Conservation (phyloP, 2,113 vertebrate species). For the Peromyscus leucopus region DNA sequence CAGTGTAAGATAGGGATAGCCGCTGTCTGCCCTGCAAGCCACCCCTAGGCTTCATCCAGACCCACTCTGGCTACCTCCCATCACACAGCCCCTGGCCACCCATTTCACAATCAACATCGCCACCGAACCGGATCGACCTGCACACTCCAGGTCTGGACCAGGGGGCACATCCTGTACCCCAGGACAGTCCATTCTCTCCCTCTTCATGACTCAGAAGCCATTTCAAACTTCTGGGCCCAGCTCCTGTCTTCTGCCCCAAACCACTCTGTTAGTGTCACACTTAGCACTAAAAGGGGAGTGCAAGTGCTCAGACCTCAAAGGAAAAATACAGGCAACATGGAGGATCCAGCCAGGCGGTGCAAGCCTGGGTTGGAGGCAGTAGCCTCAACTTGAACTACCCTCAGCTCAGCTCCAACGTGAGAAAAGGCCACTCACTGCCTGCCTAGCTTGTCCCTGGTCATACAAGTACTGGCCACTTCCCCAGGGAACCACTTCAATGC, state of each 20-base stretch:
- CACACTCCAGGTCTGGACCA: not conserved
- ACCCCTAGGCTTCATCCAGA: not conserved
- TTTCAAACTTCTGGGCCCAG: not conserved
- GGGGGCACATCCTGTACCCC: not conserved
- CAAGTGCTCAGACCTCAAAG: not conserved
- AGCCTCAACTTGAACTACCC: not conserved
- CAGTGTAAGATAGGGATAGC: not conserved
- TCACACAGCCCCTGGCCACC: not conserved
- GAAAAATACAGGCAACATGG: not conserved
- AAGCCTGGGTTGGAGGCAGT: too few relatives aligned
- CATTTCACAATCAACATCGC: not conserved
- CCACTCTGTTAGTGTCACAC: not conserved
- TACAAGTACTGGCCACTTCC: not conserved
- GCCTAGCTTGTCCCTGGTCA: not conserved
- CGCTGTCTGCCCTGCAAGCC: not conserved
- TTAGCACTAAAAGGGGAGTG: not conserved
- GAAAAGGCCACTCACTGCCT: not conserved
- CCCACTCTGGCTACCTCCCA: not conserved
- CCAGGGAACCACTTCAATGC: fast-evolving
- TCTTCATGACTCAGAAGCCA: not conserved
- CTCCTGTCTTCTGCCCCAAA: not conserved
- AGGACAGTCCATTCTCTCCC: not conserved
- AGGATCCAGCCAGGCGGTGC: not conserved
- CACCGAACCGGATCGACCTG: not conserved
- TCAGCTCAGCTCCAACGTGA: not conserved